Base-by-base conservation (phyloP, 2,888 invertebrate species). In the Caenorhabditis sp. region DNA sequence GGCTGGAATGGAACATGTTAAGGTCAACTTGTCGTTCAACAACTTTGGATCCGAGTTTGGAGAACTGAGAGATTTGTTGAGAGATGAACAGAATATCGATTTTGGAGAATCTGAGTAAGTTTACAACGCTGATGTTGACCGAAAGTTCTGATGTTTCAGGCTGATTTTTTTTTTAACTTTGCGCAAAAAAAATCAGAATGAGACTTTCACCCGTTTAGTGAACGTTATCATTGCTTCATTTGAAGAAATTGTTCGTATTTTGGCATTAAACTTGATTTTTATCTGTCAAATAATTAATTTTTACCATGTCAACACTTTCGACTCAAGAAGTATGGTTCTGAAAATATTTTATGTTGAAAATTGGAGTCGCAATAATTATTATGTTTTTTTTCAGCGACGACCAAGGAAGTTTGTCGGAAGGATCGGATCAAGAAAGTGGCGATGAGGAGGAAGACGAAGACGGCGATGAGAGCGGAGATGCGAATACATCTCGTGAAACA, bases 21-120 rank as follows among this genome's bases (percentile, higher is more conserved):
- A 52, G 12, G 65, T 74, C 0, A 67, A 74, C 56, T 26, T 77
- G 23, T 59, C 69, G 1, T 59, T 43, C 25, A 77, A 72, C 53
- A 67, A 63, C 20, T 69, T 72, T 50, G 77, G 77, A 21, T 50
- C 61, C 14, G 49, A 67, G 10, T 77, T 72, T 52, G 60, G 59
- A 14, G 56, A 61, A 0, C 52, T 67, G 17, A 52, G 23, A 20
- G 53, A 65, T 23, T 10, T 3, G 58, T 27, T 0, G 12, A 27
- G 5, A 27, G 57, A 8, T 17, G 56, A 43, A 23, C 12, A 10
- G 54, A 67, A 72, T 21, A 56, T 74, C 25, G 69, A 69, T 31
- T 70, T 69, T 27, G 74, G 74, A 58, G 27, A 62, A 14, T 43
- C 52, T 5, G 73, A 63, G 63, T 68, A 26, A 52, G 62, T 57